Evolutionary conservation across 2,888 invertebrate species (phyloP).

Genomic region (Chalcosyrphus nemorum): DNA sequence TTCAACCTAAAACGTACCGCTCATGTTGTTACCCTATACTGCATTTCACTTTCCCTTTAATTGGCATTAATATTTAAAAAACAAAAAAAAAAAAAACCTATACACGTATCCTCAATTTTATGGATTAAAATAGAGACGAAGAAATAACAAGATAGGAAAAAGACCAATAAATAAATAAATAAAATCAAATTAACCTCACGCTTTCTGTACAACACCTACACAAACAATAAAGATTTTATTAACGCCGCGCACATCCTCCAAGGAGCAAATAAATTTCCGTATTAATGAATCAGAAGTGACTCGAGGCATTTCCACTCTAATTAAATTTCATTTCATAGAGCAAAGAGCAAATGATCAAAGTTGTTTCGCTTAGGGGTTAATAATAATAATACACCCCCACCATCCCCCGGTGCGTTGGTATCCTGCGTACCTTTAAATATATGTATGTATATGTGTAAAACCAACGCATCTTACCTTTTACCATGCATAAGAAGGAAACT

Average conservation of each 20-base stretch:
- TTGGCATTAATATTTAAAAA: not conserved
- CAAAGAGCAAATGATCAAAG: constrained; percentile 49
- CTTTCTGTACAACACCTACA: constrained; percentile 1
- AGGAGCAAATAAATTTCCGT: constrained; percentile 53
- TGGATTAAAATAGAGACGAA: not conserved
- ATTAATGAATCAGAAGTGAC: constrained; percentile 56
- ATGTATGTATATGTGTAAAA: not conserved
- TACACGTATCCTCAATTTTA: too few relatives aligned
- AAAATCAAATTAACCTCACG: constrained; percentile 55
- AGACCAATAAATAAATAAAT: constrained; percentile 35
- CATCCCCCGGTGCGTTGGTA: not conserved
- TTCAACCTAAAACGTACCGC: too few relatives aligned
- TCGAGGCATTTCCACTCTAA: constrained; percentile 49
- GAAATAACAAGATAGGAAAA: not conserved
- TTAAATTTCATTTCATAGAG: constrained; percentile 61
- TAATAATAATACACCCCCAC: constrained; percentile 28
- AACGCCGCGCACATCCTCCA: constrained; percentile 29
- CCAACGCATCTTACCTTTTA: not conserved
- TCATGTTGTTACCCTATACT: too few relatives aligned
- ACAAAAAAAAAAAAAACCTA: too few relatives aligned
- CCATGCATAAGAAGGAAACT: not conserved
- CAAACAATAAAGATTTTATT: constrained; percentile 56
- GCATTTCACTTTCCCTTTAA: too few relatives aligned
- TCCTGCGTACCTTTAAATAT: not conserved
- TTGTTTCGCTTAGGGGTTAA: constrained; percentile 51